Conservation (phyloP, 2,888 invertebrate species). For the Petrophora chlorosata region DNA sequence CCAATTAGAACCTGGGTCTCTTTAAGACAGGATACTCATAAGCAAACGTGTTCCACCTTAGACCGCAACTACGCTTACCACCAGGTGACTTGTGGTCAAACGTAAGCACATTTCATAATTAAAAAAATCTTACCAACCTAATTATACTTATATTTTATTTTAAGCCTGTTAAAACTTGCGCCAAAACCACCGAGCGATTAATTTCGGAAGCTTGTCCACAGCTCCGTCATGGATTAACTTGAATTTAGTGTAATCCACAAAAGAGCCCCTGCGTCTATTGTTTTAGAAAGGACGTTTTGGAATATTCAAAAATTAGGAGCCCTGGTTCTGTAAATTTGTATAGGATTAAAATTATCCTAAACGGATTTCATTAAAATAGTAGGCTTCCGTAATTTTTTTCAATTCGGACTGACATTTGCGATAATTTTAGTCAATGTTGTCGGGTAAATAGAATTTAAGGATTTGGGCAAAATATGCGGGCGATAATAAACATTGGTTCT, state of each 20-base stretch:
- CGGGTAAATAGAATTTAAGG: background rate
- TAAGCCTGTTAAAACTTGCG: no score
- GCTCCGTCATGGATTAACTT: background rate
- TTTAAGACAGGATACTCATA: no score
- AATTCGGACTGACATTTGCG: background rate
- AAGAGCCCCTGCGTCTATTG: background rate
- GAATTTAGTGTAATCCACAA: background rate
- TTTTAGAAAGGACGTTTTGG: background rate
- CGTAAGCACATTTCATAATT: no score
- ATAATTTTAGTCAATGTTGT: background rate
- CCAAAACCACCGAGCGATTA: background rate
- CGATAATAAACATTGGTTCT: conserved; percentile 23
- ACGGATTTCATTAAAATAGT: background rate
- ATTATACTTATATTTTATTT: no score
- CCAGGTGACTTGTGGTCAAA: no score
- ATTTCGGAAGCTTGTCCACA: background rate
- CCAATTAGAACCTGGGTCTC: no score
- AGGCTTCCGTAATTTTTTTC: background rate
- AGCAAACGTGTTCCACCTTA: no score
- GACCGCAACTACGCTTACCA: no score
- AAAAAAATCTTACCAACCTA: no score
- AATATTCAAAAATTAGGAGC: background rate
- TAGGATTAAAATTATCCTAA: background rate
- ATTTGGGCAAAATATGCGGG: conserved; percentile 22
- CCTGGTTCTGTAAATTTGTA: background rate